phyloP scores from a whole-genome alignment of 1,140 invertebrate species.

The Musca domestica region DNA sequence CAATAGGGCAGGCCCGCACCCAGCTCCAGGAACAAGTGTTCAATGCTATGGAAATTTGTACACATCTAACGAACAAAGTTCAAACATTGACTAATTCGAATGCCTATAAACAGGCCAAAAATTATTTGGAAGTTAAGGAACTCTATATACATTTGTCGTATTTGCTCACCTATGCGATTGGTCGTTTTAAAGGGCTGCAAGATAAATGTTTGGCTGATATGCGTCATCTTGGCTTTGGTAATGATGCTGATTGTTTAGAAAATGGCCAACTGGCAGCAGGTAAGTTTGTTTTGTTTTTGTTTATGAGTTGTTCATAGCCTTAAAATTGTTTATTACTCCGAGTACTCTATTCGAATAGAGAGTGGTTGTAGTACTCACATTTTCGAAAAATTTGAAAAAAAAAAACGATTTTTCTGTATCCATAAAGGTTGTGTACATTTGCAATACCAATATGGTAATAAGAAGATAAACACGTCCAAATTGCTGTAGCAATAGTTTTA shows the following conservation, averaged over 20 bases:
- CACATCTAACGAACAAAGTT: conserved; percentile 48
- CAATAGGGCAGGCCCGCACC: conserved; percentile 39
- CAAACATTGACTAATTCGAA: conserved; percentile 51
- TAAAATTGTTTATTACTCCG: no score
- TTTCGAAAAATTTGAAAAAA: no score
- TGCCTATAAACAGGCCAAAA: conserved; percentile 47
- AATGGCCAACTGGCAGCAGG: conserved; percentile 51
- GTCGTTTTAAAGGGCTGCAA: conserved; percentile 48
- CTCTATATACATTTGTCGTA: conserved; percentile 53
- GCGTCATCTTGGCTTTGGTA: conserved; percentile 48
- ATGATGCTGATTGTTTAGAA: conserved; percentile 49
- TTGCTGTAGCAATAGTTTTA: no score
- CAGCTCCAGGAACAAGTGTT: conserved; percentile 50
- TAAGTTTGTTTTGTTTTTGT: conserved; percentile 34
- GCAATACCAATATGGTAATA: no score
- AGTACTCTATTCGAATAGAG: no score
- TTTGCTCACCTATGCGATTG: conserved; percentile 50
- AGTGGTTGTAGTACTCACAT: no score
- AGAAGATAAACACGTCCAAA: no score
- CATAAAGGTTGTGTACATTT: no score
- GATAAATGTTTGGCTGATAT: conserved; percentile 51
- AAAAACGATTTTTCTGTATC: no score
- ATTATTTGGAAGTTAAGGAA: conserved; percentile 47
- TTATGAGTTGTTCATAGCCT: neutral
- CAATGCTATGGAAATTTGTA: conserved; percentile 51